Evolutionary conservation across 2,888 invertebrate genomes (phyloP).

Genomic region (Callimorpha dominula): DNA sequence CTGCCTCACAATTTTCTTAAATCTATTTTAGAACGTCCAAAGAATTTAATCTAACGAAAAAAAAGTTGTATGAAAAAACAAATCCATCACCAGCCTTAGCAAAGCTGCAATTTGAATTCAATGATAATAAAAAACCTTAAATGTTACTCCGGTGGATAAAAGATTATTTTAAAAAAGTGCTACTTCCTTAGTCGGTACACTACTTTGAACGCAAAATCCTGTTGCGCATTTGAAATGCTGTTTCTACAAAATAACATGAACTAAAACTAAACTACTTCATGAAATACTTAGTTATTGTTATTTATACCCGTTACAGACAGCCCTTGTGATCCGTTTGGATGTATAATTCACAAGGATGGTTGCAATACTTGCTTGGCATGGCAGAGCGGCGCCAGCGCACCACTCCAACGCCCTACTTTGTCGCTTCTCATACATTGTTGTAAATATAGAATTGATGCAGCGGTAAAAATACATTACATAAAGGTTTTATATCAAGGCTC

Average conservation of each 20-base stretch:
- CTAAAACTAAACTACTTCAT: not conserved
- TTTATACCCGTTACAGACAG: not conserved
- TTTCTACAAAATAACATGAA: not conserved
- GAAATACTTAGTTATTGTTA: not conserved
- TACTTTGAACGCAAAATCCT: not conserved
- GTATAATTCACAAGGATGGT: not conserved
- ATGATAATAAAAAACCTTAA: too few species aligned
- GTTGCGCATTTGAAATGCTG: not conserved
- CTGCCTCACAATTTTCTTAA: too few species aligned
- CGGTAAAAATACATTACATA: not conserved
- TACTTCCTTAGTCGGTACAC: not conserved
- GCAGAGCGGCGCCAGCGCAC: slow-evolving; percentile 2
- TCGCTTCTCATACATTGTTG: not conserved
- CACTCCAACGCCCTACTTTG: not conserved
- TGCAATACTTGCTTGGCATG: not conserved
- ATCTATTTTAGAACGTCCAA: too few species aligned
- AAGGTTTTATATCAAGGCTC: not conserved
- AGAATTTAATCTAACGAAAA: too few species aligned
- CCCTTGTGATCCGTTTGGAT: not conserved
- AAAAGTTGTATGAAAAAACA: too few species aligned
- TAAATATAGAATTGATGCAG: not conserved
- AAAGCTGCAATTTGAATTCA: too few species aligned
- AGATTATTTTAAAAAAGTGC: not conserved
- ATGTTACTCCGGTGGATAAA: too few species aligned
- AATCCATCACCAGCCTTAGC: too few species aligned